Percentiles rank a stretch among this genome's conserved stretches.
Evolutionary conservation across 1,140 invertebrate genomes (phyloP).

Genomic region (Neodiprion pinetum): DNA sequence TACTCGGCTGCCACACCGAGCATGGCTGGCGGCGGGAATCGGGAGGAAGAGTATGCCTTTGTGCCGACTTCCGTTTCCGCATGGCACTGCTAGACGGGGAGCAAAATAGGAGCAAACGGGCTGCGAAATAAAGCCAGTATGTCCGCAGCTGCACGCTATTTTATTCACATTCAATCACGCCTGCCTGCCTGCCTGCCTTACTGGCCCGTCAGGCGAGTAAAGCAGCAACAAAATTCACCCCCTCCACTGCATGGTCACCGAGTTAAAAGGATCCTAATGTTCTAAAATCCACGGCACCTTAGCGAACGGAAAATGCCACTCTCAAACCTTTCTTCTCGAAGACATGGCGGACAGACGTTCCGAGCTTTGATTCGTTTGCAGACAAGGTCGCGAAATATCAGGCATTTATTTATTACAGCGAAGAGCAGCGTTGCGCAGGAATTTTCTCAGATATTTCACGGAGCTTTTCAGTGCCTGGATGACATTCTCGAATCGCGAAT

Average conservation of each 20-base stretch:
- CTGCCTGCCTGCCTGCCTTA: background rate
- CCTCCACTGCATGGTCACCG: background rate
- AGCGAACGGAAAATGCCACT: no score
- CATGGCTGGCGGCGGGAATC: background rate
- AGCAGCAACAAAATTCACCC: slow-evolving; percentile 1
- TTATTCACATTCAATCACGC: background rate
- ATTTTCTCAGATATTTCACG: no score
- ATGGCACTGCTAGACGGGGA: background rate
- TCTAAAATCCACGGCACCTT: background rate
- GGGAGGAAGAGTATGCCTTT: background rate
- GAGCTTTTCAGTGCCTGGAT: no score
- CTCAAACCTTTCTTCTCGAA: no score
- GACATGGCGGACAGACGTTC: no score
- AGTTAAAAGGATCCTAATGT: background rate
- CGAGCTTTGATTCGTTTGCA: no score
- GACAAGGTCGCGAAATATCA: no score
- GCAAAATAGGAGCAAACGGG: slow-evolving; percentile 4
- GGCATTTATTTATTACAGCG: no score
- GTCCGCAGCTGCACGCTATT: slow-evolving; percentile 6
- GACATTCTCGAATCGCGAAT: no score
- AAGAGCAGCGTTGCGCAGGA: no score
- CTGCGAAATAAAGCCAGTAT: background rate
- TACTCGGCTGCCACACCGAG: background rate
- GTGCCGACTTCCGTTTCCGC: background rate
- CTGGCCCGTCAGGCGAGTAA: background rate